Evolutionary conservation across 2,113 vertebrate species (phyloP).

Genomic region (Mugil cephalus): DNA sequence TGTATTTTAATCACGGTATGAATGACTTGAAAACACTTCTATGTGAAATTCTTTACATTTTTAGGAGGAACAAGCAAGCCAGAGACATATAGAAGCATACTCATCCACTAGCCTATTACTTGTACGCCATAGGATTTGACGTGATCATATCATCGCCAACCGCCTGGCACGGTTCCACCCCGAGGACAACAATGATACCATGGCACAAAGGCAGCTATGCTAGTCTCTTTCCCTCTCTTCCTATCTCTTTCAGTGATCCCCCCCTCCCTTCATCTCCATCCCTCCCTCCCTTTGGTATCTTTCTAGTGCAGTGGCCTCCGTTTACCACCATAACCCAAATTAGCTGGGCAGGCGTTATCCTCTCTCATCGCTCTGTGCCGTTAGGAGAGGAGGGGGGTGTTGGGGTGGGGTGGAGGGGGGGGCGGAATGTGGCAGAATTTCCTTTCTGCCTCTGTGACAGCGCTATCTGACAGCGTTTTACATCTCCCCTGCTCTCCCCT

Average conservation of each 20-base stretch:
- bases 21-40: too few relatives aligned
- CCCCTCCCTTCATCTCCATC: constrained; percentile 12
- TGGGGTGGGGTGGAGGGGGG: neutral
- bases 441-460: constrained; percentile 94
- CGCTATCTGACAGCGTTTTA: constrained; percentile 98
- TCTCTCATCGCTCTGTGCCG: constrained; percentile 84
- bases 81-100: neutral
- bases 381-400: constrained; percentile 29
- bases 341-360: constrained; percentile 93
- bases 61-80: constrained; percentile 12
- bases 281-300: constrained; percentile 74
- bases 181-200: constrained; percentile 66
- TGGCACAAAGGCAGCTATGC: constrained; percentile 71
- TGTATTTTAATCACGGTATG: constrained; percentile 6
- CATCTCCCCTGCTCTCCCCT: constrained; percentile 96
- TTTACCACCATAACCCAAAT: constrained; percentile 94
- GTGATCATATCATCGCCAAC: constrained; percentile 49
- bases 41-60: neutral
- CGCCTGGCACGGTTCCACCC: constrained; percentile 54
- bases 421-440: constrained; percentile 70
- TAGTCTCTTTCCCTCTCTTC: constrained; percentile 29
- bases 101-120: neutral
- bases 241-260: constrained; percentile 51
- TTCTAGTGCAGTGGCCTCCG: constrained; percentile 79
- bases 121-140: constrained; percentile 41